These are phyloP conservation scores for Calosoma granatense DNA, from an alignment of 1,140 invertebrate species.

Conservation along the genomic window DNA sequence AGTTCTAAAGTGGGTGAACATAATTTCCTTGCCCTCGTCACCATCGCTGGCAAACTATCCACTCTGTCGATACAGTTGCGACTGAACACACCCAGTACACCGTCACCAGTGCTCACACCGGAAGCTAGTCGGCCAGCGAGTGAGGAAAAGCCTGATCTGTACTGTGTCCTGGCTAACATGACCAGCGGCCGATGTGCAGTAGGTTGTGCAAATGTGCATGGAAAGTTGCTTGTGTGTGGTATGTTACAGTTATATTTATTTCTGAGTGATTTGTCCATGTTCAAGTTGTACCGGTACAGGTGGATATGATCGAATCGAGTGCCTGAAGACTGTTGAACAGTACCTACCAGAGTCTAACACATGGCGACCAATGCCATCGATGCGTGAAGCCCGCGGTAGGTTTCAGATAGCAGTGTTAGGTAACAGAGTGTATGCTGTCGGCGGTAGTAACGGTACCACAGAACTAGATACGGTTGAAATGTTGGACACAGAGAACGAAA, in stretches of 20 bases:
- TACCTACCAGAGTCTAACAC: conserved; percentile 58
- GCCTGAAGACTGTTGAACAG: conserved; percentile 61
- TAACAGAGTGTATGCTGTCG: conserved; percentile 61
- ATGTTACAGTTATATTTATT: conserved; percentile 25
- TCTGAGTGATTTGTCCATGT: no score
- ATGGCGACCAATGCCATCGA: conserved; percentile 55
- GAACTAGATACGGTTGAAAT: conserved; percentile 62
- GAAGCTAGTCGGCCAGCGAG: conserved; percentile 28
- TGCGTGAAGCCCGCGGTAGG: conserved; percentile 61
- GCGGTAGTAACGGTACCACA: conserved; percentile 66
- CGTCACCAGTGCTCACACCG: conserved; percentile 21
- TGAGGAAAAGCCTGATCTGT: conserved; percentile 42
- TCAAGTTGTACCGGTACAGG: no score
- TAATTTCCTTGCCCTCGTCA: conserved; percentile 54
- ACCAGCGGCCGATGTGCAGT: conserved; percentile 58
- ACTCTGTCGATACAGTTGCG: conserved; percentile 53
- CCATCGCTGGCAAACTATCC: conserved; percentile 49
- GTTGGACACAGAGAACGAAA: conserved; percentile 37
- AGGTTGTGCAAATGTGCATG: conserved; percentile 58
- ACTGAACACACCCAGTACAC: conserved; percentile 36
- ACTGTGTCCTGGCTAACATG: conserved; percentile 56
- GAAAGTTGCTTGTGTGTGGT: conserved; percentile 64
- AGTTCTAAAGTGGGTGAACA: conserved; percentile 48
- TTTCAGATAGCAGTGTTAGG: conserved; percentile 61
- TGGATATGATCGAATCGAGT: conserved; percentile 79